These are phyloP conservation scores for Cetoscarus ocellatus DNA, from an alignment of 2,797 vertebrate genomes.

Conservation along the genomic window DNA sequence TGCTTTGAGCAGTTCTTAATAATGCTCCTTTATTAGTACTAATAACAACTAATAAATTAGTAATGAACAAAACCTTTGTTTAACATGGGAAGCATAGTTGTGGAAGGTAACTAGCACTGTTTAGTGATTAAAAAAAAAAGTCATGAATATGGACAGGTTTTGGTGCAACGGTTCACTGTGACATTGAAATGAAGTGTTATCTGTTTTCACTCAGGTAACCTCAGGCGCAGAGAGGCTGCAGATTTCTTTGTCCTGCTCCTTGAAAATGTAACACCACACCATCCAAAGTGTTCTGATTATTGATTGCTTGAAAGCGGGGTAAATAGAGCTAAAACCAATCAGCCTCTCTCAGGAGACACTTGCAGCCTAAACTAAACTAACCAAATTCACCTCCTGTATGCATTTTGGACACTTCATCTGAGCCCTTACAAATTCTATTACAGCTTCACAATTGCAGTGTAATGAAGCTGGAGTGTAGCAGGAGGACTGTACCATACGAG, in stretches of 20 bases:
- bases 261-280: background rate
- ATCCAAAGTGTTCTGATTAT: constrained; percentile 6
- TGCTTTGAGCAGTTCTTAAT: too few relatives aligned
- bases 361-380: constrained; percentile 31
- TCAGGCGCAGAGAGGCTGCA: background rate
- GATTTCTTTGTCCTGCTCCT: background rate
- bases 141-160: too few relatives aligned
- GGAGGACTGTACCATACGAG: background rate
- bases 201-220: too few relatives aligned
- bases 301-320: constrained; percentile 8
- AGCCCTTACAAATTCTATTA: background rate
- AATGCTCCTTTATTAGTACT: too few relatives aligned
- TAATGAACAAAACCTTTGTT: too few relatives aligned
- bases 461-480: constrained; percentile 6
- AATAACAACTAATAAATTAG: too few relatives aligned
- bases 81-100: too few relatives aligned
- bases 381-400: constrained; percentile 21
- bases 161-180: too few relatives aligned
- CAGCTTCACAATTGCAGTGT: background rate
- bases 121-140: too few relatives aligned
- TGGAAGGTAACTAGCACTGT: too few relatives aligned
- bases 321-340: constrained; percentile 5
- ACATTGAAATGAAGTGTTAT: too few relatives aligned
- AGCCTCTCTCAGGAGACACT: constrained; percentile 9
- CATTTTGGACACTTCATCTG: constrained; percentile 11